Conservation (phyloP, 2,113 vertebrate genomes). For the Dicentrarchus labrax region DNA sequence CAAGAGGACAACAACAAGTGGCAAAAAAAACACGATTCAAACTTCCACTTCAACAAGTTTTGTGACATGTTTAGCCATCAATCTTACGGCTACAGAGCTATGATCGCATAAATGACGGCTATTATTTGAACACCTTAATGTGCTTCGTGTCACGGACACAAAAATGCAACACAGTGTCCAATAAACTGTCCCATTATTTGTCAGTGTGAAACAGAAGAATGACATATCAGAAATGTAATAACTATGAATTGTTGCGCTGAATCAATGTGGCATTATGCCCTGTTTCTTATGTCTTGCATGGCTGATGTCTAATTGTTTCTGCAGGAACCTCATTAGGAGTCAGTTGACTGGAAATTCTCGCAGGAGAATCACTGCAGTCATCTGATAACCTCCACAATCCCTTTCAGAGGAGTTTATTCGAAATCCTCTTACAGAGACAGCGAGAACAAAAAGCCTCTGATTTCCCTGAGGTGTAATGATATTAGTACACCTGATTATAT, state of each 20-base stretch:
- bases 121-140: conserved; percentile 30
- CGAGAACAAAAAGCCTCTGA: conserved; percentile 65
- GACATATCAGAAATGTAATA: conserved; percentile 51
- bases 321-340: conserved; percentile 89
- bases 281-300: conserved; percentile 81
- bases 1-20: conserved; percentile 12
- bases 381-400: conserved; percentile 73
- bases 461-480: conserved; percentile 73
- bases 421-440: conserved; percentile 68
- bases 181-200: conserved; percentile 29
- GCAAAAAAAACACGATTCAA: neutral
- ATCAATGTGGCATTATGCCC: conserved; percentile 81
- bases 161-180: conserved; percentile 2
- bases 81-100: neutral
- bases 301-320: conserved; percentile 88
- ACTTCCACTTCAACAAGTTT: conserved; percentile 9
- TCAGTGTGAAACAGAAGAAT: conserved; percentile 38
- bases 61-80: neutral
- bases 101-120: neutral
- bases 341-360: conserved; percentile 84
- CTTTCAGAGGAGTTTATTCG: conserved; percentile 63
- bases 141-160: neutral
- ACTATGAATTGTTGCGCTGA: conserved; percentile 78
- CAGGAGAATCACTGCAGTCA: conserved; percentile 69
- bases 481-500: conserved; percentile 51